These are phyloP conservation scores for Drosophila kikkawai DNA, from an alignment of 1,140 invertebrate species.

Conservation along the genomic window DNA sequence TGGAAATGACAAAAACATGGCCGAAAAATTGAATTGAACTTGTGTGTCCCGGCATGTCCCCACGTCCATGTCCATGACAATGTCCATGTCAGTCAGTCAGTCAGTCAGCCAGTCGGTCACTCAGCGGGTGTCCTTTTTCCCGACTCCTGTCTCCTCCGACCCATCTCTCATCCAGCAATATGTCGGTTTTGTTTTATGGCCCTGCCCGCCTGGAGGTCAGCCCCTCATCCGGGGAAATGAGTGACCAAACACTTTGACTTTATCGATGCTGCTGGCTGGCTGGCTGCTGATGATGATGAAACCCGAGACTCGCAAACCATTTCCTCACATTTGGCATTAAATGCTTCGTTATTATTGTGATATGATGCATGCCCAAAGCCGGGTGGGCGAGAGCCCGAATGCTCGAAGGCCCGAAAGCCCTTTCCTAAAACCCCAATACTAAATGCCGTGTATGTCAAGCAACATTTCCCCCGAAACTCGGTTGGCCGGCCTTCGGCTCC, in stretches of 20 bases:
- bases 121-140: slow-evolving; percentile 48
- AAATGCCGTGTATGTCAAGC: slow-evolving; percentile 54
- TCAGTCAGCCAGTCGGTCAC: slow-evolving; percentile 27
- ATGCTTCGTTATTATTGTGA: slow-evolving; percentile 82
- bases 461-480: slow-evolving; percentile 57
- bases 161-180: slow-evolving; percentile 33
- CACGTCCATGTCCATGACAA: slow-evolving; percentile 47
- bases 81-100: slow-evolving; percentile 33
- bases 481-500: slow-evolving; percentile 9
- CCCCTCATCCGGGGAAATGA: slow-evolving; percentile 35
- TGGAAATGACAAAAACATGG: slow-evolving; percentile 82
- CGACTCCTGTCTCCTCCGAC: background rate
- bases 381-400: slow-evolving; percentile 9
- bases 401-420: background rate
- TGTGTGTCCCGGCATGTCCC: slow-evolving; percentile 58
- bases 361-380: slow-evolving; percentile 56
- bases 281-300: slow-evolving; percentile 41
- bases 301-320: slow-evolving; percentile 46
- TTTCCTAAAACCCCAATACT: slow-evolving; percentile 13
- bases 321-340: slow-evolving; percentile 75
- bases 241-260: slow-evolving; percentile 76
- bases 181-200: slow-evolving; percentile 62
- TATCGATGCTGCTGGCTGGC: slow-evolving; percentile 39
- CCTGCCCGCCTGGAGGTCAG: slow-evolving; percentile 49
- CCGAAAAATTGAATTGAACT: slow-evolving; percentile 82